Evolutionary conservation across 2,113 vertebrate species (phyloP).

Genomic region (Labrus mixtus): DNA sequence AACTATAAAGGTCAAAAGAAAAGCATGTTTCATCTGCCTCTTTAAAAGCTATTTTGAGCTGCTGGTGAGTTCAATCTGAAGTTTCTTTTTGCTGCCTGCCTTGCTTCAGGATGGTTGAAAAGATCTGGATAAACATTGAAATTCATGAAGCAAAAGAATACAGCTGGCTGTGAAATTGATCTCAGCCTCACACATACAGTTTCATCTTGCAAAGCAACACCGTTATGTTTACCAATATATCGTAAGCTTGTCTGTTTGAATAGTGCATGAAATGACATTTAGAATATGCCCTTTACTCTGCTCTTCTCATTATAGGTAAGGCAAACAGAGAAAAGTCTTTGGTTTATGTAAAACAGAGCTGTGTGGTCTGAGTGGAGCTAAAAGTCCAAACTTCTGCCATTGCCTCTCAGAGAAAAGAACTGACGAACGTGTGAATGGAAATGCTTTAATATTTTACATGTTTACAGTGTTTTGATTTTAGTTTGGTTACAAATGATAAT

Average conservation of each 20-base stretch:
- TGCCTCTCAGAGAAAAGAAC: neutral
- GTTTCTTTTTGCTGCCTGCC: neutral
- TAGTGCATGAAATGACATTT: slow-evolving; percentile 72
- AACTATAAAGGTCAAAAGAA: neutral
- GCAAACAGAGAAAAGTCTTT: slow-evolving; percentile 36
- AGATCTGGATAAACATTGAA: slow-evolving; percentile 35
- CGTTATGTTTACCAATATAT: slow-evolving; percentile 58
- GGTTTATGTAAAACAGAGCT: slow-evolving; percentile 56
- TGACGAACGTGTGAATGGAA: slow-evolving; percentile 1
- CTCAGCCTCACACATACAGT: slow-evolving; percentile 41
- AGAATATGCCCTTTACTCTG: slow-evolving; percentile 64
- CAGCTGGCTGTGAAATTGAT: slow-evolving; percentile 57
- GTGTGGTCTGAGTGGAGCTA: slow-evolving; percentile 27
- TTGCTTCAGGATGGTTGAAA: slow-evolving; percentile 12
- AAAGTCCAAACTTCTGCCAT: slow-evolving; percentile 30
- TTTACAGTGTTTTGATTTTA: slow-evolving; percentile 10
- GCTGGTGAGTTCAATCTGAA: neutral
- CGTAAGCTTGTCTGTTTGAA: slow-evolving; percentile 61
- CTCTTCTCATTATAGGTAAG: slow-evolving; percentile 61
- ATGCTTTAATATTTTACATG: neutral
- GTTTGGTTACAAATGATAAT: neutral
- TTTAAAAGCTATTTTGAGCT: neutral
- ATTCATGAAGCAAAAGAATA: slow-evolving; percentile 54
- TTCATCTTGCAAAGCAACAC: slow-evolving; percentile 58
- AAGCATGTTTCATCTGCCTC: neutral